These are phyloP conservation scores for Hylaea fasciaria DNA, from an alignment of 2,888 invertebrate genomes.

Conservation along the genomic window DNA sequence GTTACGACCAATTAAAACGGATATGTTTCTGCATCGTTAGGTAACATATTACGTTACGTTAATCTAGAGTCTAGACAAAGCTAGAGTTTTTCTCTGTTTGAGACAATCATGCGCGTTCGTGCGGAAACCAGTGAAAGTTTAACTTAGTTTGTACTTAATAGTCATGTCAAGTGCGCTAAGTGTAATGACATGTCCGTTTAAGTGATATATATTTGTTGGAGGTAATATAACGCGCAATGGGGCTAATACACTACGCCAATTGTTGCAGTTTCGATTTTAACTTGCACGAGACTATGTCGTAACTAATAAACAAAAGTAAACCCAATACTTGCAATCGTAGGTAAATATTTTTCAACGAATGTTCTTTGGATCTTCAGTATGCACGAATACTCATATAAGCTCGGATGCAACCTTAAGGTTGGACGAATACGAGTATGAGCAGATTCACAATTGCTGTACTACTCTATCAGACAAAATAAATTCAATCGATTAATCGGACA, in stretches of 20 bases:
- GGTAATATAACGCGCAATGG: slow-evolving; percentile 21
- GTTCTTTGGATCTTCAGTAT: too few species aligned
- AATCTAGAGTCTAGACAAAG: slow-evolving; percentile 26
- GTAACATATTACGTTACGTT: slow-evolving; percentile 24
- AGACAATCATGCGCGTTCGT: slow-evolving; percentile 52
- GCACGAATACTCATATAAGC: too few species aligned
- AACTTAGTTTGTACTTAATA: slow-evolving; percentile 53
- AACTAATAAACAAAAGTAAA: too few species aligned
- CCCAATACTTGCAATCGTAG: too few species aligned
- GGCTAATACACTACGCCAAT: neutral
- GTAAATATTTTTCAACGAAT: too few species aligned
- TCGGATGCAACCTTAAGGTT: too few species aligned
- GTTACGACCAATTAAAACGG: slow-evolving; percentile 20
- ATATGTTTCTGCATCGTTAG: slow-evolving; percentile 8
- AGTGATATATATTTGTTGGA: slow-evolving; percentile 46
- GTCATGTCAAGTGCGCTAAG: slow-evolving; percentile 46
- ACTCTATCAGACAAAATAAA: too few species aligned
- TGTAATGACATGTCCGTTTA: slow-evolving; percentile 49
- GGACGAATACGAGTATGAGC: too few species aligned
- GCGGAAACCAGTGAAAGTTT: slow-evolving; percentile 66
- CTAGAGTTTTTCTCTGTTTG: slow-evolving; percentile 35
- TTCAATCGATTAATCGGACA: too few species aligned
- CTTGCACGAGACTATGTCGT: too few species aligned
- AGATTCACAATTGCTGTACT: too few species aligned
- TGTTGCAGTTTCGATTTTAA: neutral